phyloP scores from a whole-genome alignment of 2,888 invertebrate species.

The Cybosia mesomella region DNA sequence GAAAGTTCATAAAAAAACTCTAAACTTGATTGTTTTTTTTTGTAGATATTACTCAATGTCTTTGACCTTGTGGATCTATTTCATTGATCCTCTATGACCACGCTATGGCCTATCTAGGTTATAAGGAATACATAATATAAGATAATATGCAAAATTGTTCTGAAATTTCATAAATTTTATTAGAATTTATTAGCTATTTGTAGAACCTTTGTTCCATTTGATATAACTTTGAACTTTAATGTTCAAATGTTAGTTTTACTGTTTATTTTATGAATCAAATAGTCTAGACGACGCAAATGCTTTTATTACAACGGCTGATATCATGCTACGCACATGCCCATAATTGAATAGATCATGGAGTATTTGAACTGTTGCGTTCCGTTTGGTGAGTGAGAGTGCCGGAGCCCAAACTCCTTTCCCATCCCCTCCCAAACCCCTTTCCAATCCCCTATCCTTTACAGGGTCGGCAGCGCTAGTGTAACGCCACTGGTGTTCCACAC shows the following conservation, averaged over 20 bases:
- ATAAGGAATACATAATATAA: neutral
- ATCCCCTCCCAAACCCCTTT: no score
- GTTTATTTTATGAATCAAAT: neutral
- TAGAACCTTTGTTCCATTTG: neutral
- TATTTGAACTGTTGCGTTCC: no score
- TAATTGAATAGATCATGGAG: slow-evolving; percentile 14
- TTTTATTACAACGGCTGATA: neutral
- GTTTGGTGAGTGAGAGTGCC: no score
- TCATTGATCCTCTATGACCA: neutral
- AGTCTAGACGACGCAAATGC: neutral
- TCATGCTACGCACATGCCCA: neutral
- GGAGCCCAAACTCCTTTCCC: no score
- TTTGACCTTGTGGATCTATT: neutral
- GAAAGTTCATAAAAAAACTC: no score
- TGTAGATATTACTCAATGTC: neutral
- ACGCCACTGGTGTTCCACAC: no score
- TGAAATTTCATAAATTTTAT: no score
- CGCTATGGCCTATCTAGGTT: neutral
- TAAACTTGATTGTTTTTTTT: no score
- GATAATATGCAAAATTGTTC: neutral
- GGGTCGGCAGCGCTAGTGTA: no score
- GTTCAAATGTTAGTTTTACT: neutral
- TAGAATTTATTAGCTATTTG: neutral
- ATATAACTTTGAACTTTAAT: neutral
- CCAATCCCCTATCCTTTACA: no score